Percentiles rank a stretch among this genome's conserved stretches.
Evolutionary conservation across 2,888 invertebrate species (phyloP).

Genomic region (Drosophila incognita): DNA sequence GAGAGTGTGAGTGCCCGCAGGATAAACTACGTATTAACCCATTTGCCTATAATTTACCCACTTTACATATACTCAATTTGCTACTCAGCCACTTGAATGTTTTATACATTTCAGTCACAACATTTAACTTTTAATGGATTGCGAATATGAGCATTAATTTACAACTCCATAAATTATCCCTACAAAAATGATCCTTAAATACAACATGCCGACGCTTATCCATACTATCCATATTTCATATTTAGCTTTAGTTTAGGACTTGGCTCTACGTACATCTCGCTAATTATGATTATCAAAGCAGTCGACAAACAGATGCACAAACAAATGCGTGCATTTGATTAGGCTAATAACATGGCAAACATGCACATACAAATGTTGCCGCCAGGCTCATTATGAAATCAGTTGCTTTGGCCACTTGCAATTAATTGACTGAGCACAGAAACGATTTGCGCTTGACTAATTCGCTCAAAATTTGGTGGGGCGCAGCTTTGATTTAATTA

Average conservation of each 20-base stretch:
- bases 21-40: constrained; percentile 42
- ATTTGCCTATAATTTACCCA: constrained; percentile 44
- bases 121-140: constrained; percentile 4
- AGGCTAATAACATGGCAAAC: constrained; percentile 9
- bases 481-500: constrained; percentile 59
- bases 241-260: neutral
- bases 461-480: constrained; percentile 21
- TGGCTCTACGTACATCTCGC: neutral
- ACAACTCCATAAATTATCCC: neutral
- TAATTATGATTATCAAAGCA: neutral
- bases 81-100: constrained; percentile 34
- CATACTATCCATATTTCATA: too few relatives aligned
- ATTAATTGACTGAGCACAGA: constrained; percentile 3
- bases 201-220: too few relatives aligned
- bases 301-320: neutral
- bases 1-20: constrained; percentile 3
- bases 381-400: constrained; percentile 16
- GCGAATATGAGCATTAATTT: neutral
- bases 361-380: constrained; percentile 1
- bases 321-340: neutral
- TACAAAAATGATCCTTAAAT: neutral
- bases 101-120: constrained; percentile 28
- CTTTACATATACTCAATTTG: constrained; percentile 52
- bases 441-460: constrained; percentile 9
- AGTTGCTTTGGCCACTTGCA: constrained; percentile 15